Conservation (phyloP, 2,888 invertebrate species). For the Synanthedon myopaeformis region DNA sequence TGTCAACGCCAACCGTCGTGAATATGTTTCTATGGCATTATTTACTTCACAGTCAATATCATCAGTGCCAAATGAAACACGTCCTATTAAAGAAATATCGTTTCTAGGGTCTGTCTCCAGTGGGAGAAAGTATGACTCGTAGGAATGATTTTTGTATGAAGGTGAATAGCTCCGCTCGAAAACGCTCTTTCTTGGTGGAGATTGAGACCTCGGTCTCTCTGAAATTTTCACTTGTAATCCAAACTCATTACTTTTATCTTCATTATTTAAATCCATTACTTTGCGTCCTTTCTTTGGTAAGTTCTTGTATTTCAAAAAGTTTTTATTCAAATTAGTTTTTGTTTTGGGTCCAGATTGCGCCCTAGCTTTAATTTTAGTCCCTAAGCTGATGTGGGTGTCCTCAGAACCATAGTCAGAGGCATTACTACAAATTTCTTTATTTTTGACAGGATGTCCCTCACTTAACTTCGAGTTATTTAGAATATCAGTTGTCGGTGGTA, state of each 20-base stretch:
- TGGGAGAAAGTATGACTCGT: slow-evolving; percentile 50
- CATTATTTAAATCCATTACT: slow-evolving; percentile 31
- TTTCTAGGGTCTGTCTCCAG: slow-evolving; percentile 28
- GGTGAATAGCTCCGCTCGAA: slow-evolving; percentile 30
- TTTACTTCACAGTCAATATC: slow-evolving; percentile 32
- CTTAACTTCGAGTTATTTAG: slow-evolving; percentile 27
- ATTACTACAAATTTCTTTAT: slow-evolving; percentile 50
- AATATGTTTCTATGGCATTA: slow-evolving; percentile 41
- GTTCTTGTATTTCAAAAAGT: slow-evolving; percentile 40
- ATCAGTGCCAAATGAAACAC: slow-evolving; percentile 33
- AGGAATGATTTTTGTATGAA: slow-evolving; percentile 31
- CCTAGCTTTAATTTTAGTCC: slow-evolving; percentile 64
- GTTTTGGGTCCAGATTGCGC: slow-evolving; percentile 40
- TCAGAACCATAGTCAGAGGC: slow-evolving; percentile 62
- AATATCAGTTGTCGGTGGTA: slow-evolving; percentile 50
- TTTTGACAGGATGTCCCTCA: slow-evolving; percentile 19
- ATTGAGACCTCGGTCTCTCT: slow-evolving; percentile 28
- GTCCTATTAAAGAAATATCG: slow-evolving; percentile 20
- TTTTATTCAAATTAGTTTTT: slow-evolving; percentile 29
- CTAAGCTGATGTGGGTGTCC: slow-evolving; percentile 62
- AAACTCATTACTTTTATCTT: slow-evolving; percentile 31
- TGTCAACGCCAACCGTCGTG: slow-evolving; percentile 33
- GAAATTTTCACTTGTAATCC: slow-evolving; percentile 53
- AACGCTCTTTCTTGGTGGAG: slow-evolving; percentile 32
- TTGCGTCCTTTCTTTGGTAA: slow-evolving; percentile 39